Evolutionary conservation across 2,888 invertebrate species (phyloP), one percentile per base, ranked within the genome.

Genomic region (Cantharis lateralis): DNA sequence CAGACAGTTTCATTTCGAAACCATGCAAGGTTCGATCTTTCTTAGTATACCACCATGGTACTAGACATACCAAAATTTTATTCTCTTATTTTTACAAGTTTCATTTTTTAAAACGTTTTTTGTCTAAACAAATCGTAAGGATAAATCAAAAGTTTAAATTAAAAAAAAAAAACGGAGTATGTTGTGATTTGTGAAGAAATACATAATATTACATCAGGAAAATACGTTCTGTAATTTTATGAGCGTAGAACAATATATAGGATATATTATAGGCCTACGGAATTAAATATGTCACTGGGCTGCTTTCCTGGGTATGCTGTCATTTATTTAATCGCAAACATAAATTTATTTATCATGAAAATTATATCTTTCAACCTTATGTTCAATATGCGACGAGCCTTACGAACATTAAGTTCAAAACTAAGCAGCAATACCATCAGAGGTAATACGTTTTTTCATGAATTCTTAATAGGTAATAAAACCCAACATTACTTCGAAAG

Each of bases 1-100:
- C 74, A 74, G 74, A 74, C 74, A 74, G 74, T 74, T 71, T 74
- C 63, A 74, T 73, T 73, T 73, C 26, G 61, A 73, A 73, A 73
- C 68, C 26, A 73, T 73, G 72, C 72, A 68, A 68, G 20, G 68
- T 66, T 66, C 64, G 26, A 24, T 73, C 68, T 15, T 73, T 20
- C 68, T 73, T 73, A 15, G 68, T 73, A 66, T 68, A 32, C 71
- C 64, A 72, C 71, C 71, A 32, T 64, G 28, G 26, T n/a, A 28
- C 28, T 62, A 68, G 61, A 68, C 48, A 73, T 68, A 62, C 72
- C 72, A 32, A 68, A 61, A 48, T 10, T 73, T 18, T 32, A 16
- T 11, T 16, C 9, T 48, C 16, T 15, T 64, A 20, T 24, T 64
- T 64, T n/a, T 18, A 64, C 20, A 18, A 18, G 66, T 15, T 66